phyloP scores from a whole-genome alignment of 2,113 vertebrate genomes.

The Periophthalmodon schlosseri region DNA sequence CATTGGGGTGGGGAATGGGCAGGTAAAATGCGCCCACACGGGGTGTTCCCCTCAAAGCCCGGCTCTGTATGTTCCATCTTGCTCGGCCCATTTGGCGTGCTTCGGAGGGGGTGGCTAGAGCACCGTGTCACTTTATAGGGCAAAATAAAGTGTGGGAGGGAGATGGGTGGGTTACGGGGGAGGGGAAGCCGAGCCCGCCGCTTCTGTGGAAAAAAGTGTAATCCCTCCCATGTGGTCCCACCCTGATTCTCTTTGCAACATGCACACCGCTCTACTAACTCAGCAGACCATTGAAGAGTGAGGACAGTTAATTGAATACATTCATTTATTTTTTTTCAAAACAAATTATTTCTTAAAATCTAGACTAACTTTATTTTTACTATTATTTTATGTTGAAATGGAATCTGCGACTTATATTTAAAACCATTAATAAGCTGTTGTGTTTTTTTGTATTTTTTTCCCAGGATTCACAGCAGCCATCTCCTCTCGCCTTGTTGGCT shows the following conservation, averaged over 20 bases:
- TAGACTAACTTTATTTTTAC: no score
- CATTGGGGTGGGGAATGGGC: conserved; percentile 73
- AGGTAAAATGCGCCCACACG: conserved; percentile 75
- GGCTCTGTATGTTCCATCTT: conserved; percentile 49
- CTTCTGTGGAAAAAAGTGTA: conserved; percentile 58
- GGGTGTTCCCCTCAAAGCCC: conserved; percentile 77
- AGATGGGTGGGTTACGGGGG: conserved; percentile 76
- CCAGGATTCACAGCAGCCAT: conserved; percentile 92
- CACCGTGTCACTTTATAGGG: conserved; percentile 76
- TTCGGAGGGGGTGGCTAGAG: conserved; percentile 72
- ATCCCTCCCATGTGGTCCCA: conserved; percentile 68
- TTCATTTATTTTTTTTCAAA: no score
- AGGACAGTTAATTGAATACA: no score
- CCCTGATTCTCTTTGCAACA: conserved; percentile 39
- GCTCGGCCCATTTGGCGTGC: conserved; percentile 79
- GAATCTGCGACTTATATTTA: no score
- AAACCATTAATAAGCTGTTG: no score
- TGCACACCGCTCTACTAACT: not conserved
- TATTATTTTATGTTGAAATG: no score
- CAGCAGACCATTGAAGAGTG: no score
- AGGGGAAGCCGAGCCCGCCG: conserved; percentile 72
- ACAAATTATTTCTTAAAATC: no score
- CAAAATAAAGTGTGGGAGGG: conserved; percentile 73
- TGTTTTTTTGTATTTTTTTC: conserved; percentile 22
- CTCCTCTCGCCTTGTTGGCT: conserved; percentile 92